Conservation (phyloP, 2,113 vertebrate genomes). For the Tyrannus savana region DNA sequence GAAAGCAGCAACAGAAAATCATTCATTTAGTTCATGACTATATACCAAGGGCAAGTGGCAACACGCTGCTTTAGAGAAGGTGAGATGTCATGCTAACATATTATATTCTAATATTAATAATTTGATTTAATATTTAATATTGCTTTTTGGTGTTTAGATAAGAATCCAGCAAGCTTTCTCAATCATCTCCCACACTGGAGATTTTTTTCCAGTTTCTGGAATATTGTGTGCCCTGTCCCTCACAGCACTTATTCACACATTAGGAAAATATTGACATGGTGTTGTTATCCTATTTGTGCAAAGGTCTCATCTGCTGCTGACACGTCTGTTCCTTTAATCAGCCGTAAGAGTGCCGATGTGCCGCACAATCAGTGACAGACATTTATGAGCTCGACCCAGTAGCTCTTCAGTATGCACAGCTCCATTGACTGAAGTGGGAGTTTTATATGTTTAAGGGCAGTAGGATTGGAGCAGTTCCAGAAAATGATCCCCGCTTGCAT, state of each 20-base stretch:
- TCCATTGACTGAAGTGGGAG: slow-evolving; percentile 8
- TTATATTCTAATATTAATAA: background rate
- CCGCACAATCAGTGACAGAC: background rate
- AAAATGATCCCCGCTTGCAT: background rate
- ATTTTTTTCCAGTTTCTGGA: background rate
- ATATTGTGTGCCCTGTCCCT: background rate
- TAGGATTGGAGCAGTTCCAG: slow-evolving; percentile 3
- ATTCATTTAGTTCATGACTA: background rate
- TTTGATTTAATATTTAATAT: slow-evolving; percentile 43
- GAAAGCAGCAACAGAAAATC: background rate
- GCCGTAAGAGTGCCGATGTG: background rate
- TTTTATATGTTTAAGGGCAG: background rate
- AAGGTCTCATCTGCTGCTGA: slow-evolving; percentile 10
- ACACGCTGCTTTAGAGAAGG: background rate
- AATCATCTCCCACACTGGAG: background rate
- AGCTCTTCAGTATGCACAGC: background rate
- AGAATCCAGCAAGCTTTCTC: background rate
- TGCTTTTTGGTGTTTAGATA: slow-evolving; percentile 13
- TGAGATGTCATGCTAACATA: background rate
- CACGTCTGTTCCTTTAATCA: background rate
- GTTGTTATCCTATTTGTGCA: background rate
- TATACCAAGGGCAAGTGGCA: background rate
- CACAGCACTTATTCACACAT: background rate
- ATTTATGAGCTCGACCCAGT: background rate
- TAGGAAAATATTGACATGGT: background rate